Conservation (phyloP, 2,888 invertebrate species). For the Athrips mouffetella region DNA sequence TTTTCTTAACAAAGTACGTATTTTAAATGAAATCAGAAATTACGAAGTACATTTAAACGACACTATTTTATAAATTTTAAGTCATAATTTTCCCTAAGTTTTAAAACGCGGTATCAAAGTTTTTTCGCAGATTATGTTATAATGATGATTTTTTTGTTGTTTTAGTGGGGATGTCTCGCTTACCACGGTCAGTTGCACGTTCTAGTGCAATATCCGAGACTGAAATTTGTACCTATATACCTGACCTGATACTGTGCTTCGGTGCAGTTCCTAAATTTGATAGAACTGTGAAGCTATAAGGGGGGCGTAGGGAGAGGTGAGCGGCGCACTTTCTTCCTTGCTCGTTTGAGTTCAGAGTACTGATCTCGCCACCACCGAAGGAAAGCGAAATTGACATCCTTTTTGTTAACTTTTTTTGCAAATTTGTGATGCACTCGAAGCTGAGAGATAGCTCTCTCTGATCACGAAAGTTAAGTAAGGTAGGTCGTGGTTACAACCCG, state of each 20-base stretch:
- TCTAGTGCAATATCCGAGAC: slow-evolving; percentile 26
- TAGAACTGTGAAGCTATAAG: slow-evolving; percentile 38
- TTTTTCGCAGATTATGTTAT: slow-evolving; percentile 1
- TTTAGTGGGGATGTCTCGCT: slow-evolving; percentile 49
- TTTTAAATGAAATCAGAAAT: too few relatives aligned
- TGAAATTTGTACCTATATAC: slow-evolving; percentile 33
- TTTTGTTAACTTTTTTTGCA: slow-evolving; percentile 31
- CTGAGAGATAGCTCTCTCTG: too few relatives aligned
- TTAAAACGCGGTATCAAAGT: slow-evolving; percentile 25
- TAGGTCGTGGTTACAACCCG: too few relatives aligned
- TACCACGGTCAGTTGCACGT: slow-evolving; percentile 57
- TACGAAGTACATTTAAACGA: too few relatives aligned
- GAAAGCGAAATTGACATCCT: slow-evolving; percentile 56
- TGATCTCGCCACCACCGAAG: slow-evolving; percentile 64
- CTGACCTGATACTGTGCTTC: slow-evolving; percentile 28
- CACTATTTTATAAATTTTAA: not conserved
- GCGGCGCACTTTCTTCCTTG: slow-evolving; percentile 45
- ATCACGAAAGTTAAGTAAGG: too few relatives aligned
- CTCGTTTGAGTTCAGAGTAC: slow-evolving; percentile 57
- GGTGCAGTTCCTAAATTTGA: slow-evolving; percentile 39
- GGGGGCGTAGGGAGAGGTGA: slow-evolving; percentile 44
- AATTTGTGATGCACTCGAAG: too few relatives aligned
- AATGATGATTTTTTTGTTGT: not conserved
- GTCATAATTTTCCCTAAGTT: not conserved
- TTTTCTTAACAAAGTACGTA: too few relatives aligned